Evolutionary conservation across 2,888 invertebrate species (phyloP), one percentile per base, ranked within the genome.

Genomic region (Athetis lepigone): DNA sequence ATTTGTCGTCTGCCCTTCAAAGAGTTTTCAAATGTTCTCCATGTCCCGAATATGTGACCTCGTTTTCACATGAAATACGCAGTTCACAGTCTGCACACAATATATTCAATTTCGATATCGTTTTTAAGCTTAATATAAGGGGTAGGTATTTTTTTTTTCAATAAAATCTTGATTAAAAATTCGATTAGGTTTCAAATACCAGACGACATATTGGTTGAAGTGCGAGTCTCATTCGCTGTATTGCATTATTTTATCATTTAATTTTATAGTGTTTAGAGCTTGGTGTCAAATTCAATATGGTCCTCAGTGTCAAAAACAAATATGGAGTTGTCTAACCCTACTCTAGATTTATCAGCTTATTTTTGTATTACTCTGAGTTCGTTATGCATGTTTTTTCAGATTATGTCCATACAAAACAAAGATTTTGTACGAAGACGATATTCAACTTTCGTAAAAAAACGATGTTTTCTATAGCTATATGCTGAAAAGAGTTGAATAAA

Each of bases 41-140:
- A 27, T 59, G 56, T 42, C 43, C 23, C 36, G 16, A 39, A 46
- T n/a, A n/a, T 42, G 18, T 58, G 56, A 61, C 58, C 46, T 43
- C n/a, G 51, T 39, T 42, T 51, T 51, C 56, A 21, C 4, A n/a
- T n/a, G 18, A 51, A 18, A 42, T 16, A 11, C 21, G 29, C 25
- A 60, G 23, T 43, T 29, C 6, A 56, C 3, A 40, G 21, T 55
- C 11, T 11, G 13, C 8, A 37, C 9, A 49, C 33, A 21, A 46
- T 11, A 39, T 47, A 39, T 74, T 54, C 25, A 49, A 73, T 77
- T 64, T 63, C 23, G n/a, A 6, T 60, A 59, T 70, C 37, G n/a
- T 51, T 21, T 54, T 42, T 68, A 21, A 58, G 19, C 18, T 42
- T 40, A 54, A 47, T 37, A 54, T 11, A n/a, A n/a, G n/a, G 40